Evolutionary conservation across 2,113 vertebrate genomes (phyloP).

Genomic region (Isichthys henryi): DNA sequence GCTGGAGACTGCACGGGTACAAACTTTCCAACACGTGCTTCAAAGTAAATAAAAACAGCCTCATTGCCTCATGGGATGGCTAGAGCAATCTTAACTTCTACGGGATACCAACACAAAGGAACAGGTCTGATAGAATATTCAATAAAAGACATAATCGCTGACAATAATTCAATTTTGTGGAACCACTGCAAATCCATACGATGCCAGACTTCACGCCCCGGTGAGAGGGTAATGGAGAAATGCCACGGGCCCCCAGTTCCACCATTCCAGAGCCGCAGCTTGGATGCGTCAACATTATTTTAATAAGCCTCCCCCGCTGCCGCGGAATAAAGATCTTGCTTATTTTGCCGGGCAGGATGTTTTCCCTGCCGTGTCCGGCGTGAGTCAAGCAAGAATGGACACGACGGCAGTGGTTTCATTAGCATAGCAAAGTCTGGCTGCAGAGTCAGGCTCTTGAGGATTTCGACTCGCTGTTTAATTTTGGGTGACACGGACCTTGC

Average conservation of each 20-base stretch:
- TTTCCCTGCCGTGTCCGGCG: not conserved
- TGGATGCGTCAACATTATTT: not conserved
- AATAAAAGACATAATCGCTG: not conserved
- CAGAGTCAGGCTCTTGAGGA: not conserved
- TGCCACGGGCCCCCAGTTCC: not conserved
- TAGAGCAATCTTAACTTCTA: not conserved
- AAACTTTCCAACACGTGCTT: not conserved
- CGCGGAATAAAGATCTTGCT: not conserved
- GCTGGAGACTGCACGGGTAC: not conserved
- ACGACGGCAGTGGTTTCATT: not conserved
- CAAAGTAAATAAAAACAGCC: not conserved
- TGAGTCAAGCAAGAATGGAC: not conserved
- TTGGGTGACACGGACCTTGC: not conserved
- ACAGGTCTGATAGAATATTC: not conserved
- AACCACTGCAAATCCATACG: not conserved
- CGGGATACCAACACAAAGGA: not conserved
- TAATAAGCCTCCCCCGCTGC: not conserved
- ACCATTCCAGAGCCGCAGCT: not conserved
- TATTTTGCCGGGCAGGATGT: not conserved
- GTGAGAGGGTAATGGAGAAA: not conserved
- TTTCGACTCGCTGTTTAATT: not conserved
- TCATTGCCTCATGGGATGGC: not conserved
- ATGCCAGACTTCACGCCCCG: not conserved
- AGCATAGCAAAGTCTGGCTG: not conserved
- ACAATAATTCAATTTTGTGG: conserved; percentile 5